Percentiles rank a stretch among this genome's conserved stretches.
Conservation (phyloP, 2,888 invertebrate species). For the Drosophila mimica region DNA sequence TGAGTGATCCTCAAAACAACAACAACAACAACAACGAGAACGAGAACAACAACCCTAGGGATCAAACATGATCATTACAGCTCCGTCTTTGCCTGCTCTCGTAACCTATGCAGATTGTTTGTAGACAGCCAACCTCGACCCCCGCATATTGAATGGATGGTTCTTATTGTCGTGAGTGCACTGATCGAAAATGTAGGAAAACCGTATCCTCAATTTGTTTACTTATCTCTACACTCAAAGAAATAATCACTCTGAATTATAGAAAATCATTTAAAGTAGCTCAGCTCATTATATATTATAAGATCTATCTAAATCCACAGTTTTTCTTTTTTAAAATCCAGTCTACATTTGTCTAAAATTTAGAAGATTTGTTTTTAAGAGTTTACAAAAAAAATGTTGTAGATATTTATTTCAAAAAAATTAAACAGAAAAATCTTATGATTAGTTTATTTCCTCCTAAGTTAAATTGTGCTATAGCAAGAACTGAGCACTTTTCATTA, state of each 20-base stretch:
- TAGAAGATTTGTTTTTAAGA: not conserved
- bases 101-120: conserved; percentile 51
- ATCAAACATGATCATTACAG: conserved; percentile 55
- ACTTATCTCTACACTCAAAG: not conserved
- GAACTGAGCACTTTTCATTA: rapidly evolving
- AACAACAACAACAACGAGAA: not conserved
- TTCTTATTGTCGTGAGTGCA: conserved; percentile 29
- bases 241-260: not conserved
- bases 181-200: conserved; percentile 23
- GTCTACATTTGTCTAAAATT: not conserved
- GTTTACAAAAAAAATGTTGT: rapidly evolving
- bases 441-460: not conserved
- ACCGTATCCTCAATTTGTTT: not conserved
- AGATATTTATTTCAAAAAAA: not conserved
- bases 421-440: not conserved
- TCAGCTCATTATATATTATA: not conserved
- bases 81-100: conserved; percentile 9
- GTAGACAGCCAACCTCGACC: not conserved
- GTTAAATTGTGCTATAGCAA: not conserved
- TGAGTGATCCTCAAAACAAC: conserved; percentile 59
- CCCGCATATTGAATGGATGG: conserved; percentile 6
- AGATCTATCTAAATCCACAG: not conserved
- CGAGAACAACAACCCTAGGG: conserved; percentile 14
- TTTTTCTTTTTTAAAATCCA: not conserved
- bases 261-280: no score